Conservation (phyloP, 2,888 invertebrate species). For the Meliscaeva auricollis region DNA sequence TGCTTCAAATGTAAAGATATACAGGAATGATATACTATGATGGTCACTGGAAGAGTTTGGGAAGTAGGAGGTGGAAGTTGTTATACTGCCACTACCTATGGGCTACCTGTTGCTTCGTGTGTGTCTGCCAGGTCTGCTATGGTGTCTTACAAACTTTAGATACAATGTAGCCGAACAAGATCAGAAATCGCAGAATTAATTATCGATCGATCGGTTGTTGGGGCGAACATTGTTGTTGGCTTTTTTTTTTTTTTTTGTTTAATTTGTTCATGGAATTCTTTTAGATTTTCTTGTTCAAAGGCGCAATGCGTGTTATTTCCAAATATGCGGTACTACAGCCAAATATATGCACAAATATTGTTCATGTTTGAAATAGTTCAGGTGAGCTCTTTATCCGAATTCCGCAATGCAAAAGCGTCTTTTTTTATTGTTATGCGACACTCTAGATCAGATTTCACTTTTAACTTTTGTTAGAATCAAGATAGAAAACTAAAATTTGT, state of each 20-base stretch:
- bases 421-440: too few relatives aligned
- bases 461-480: too few relatives aligned
- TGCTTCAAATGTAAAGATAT: background rate
- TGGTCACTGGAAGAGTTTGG: background rate
- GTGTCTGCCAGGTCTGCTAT: slow-evolving; percentile 47
- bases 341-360: too few relatives aligned
- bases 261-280: background rate
- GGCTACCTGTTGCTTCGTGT: slow-evolving; percentile 63
- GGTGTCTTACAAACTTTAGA: slow-evolving; percentile 27
- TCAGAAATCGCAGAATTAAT: slow-evolving; percentile 69
- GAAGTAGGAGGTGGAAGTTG: background rate
- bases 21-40: slow-evolving; percentile 7
- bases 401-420: too few relatives aligned
- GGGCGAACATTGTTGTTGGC: slow-evolving; percentile 55
- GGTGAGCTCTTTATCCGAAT: too few relatives aligned
- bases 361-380: too few relatives aligned
- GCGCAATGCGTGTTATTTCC: background rate
- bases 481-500: too few relatives aligned
- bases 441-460: too few relatives aligned
- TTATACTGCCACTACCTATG: background rate
- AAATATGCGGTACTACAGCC: too few relatives aligned
- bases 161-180: slow-evolving; percentile 70
- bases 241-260: background rate
- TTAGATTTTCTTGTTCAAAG: background rate
- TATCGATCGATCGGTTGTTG: slow-evolving; percentile 61